Conservation (phyloP, 2,888 invertebrate species). For the Peribatodes rhomboidaria region DNA sequence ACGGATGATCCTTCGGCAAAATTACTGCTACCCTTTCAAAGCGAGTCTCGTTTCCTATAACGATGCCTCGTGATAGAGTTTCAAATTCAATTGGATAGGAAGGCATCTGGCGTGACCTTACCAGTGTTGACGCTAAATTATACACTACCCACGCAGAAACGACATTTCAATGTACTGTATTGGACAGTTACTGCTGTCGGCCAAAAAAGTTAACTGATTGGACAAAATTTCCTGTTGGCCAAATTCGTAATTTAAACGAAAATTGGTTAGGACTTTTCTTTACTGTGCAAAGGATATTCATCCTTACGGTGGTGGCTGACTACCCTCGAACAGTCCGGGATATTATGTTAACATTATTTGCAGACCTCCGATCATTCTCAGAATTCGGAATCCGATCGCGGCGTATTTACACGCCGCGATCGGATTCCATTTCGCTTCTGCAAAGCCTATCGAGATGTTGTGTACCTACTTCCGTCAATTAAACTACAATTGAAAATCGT, state of each 20-base stretch:
- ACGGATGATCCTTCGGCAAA: background rate
- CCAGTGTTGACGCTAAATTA: slow-evolving; percentile 14
- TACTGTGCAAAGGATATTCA: background rate
- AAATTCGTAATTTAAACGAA: slow-evolving; percentile 7
- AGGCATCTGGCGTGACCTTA: slow-evolving; percentile 19
- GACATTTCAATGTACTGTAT: background rate
- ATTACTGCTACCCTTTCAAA: slow-evolving; percentile 9
- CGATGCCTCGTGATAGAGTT: slow-evolving; percentile 18
- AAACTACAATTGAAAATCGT: background rate
- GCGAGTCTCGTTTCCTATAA: background rate
- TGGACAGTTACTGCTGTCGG: background rate
- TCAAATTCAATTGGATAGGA: slow-evolving; percentile 19
- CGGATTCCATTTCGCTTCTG: slow-evolving; percentile 7
- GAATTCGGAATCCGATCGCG: too few relatives aligned
- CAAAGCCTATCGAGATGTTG: slow-evolving; percentile 4
- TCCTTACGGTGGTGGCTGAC: slow-evolving; percentile 10
- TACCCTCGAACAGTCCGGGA: slow-evolving; percentile 19
- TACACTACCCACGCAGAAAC: slow-evolving; percentile 16
- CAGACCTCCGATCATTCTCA: slow-evolving; percentile 26
- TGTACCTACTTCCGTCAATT: background rate
- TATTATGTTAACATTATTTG: slow-evolving; percentile 35
- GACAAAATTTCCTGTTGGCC: slow-evolving; percentile 1
- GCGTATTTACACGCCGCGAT: slow-evolving; percentile 16
- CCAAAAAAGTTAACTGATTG: background rate
- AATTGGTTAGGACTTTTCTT: slow-evolving; percentile 8